Conservation (phyloP, 2,888 invertebrate genomes). For the Koerneria pararmatus region DNA sequence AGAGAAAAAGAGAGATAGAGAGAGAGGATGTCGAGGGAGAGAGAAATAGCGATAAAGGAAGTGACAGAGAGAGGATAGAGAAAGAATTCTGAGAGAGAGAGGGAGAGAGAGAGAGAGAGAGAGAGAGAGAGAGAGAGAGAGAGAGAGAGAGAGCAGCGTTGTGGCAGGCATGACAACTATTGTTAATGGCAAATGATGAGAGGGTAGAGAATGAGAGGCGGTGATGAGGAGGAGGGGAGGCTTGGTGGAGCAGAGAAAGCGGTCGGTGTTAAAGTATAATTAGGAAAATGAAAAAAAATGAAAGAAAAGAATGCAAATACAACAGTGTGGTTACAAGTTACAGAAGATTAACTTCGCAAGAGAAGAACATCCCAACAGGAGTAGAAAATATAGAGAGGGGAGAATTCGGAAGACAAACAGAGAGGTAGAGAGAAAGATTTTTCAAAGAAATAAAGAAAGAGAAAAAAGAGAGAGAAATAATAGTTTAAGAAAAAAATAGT, state of each 20-base stretch:
- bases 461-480: not conserved
- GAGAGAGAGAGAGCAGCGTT: not conserved
- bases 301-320: too few species aligned
- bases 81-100: not conserved
- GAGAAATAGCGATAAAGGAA: not conserved
- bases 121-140: not conserved
- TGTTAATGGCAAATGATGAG: not conserved
- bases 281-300: too few species aligned
- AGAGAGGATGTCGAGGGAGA: not conserved
- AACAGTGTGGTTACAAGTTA: too few species aligned
- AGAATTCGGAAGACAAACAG: not conserved
- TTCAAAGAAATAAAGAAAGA: not conserved
- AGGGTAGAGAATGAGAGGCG: not conserved
- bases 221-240: not conserved
- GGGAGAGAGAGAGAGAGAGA: not conserved
- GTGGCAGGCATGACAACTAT: not conserved
- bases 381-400: not conserved
- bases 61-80: not conserved
- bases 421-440: not conserved
- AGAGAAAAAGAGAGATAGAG: conserved; percentile 1
- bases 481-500: not conserved
- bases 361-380: not conserved
- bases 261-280: too few species aligned
- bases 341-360: not conserved
- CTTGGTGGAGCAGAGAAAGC: conserved; percentile 5